Percentiles rank a stretch among this genome's conserved stretches.
These are phyloP conservation scores for Zaprionus davidi DNA, from an alignment of 1,140 invertebrate genomes.

Conservation along the genomic window DNA sequence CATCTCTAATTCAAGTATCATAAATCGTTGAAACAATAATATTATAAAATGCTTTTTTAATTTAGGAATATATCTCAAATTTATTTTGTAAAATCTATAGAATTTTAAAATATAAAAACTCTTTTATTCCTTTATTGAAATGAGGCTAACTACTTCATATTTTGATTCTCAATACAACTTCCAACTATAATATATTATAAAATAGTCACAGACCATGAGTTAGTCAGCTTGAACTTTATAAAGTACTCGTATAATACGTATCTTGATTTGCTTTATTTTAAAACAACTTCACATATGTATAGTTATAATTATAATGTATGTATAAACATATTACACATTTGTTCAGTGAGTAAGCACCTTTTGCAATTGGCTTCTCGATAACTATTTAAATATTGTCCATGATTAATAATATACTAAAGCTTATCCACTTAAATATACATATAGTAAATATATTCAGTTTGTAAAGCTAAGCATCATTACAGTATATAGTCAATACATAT, in stretches of 20 bases:
- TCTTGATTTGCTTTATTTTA: constrained; percentile 32
- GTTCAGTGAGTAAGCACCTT: constrained; percentile 54
- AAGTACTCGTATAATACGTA: not conserved
- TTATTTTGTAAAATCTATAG: too few relatives aligned
- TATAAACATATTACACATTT: constrained; percentile 44
- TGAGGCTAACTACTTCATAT: too few relatives aligned
- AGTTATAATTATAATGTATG: constrained; percentile 20
- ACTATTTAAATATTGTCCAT: constrained; percentile 50
- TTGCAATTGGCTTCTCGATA: constrained; percentile 14
- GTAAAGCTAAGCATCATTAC: constrained; percentile 50
- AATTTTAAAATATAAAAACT: too few relatives aligned
- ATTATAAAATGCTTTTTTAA: too few relatives aligned
- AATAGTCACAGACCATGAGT: not conserved
- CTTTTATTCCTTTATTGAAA: too few relatives aligned
- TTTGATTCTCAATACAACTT: too few relatives aligned
- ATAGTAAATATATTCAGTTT: constrained; percentile 19
- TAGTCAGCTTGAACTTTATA: not conserved
- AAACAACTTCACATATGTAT: constrained; percentile 23
- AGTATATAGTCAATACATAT: constrained; percentile 47
- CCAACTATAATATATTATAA: not conserved
- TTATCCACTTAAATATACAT: constrained; percentile 32
- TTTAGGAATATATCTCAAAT: too few relatives aligned
- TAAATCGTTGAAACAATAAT: too few relatives aligned
- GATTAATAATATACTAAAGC: constrained; percentile 34
- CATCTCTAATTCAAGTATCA: not conserved